Percentiles rank a stretch among this genome's conserved stretches.
Evolutionary conservation across 2,797 vertebrate species (phyloP).

Genomic region (Aythya fuligula): DNA sequence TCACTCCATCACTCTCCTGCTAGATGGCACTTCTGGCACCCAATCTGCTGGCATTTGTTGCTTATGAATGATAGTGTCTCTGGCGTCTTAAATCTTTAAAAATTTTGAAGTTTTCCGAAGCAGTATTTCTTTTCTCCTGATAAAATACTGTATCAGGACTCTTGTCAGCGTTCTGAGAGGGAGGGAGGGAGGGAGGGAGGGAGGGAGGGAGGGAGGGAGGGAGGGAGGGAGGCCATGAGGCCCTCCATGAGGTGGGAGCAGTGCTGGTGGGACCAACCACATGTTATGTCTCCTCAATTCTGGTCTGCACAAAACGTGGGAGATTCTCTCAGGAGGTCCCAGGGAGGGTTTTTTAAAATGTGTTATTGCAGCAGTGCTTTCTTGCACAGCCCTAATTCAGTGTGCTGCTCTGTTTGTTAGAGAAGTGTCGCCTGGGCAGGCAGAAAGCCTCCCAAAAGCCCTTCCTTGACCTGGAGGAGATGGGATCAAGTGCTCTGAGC

Average conservation of each 20-base stretch:
- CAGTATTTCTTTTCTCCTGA: background rate
- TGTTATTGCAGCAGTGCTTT: background rate
- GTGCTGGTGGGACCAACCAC: background rate
- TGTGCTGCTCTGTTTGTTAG: background rate
- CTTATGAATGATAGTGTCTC: slow-evolving; percentile 24
- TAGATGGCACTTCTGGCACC: slow-evolving; percentile 36
- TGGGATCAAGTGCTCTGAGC: background rate
- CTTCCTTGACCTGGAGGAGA: background rate
- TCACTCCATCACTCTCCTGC: slow-evolving; percentile 22
- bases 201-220: background rate
- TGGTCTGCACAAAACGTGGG: background rate
- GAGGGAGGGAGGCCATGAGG: background rate
- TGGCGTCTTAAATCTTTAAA: slow-evolving; percentile 19
- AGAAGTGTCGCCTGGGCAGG: background rate
- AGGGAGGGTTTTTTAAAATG: background rate
- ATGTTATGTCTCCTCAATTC: background rate
- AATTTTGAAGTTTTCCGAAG: background rate
- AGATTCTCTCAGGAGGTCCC: background rate
- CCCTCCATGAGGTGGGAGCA: background rate
- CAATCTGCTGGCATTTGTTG: slow-evolving; percentile 12
- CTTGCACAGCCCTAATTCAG: background rate
- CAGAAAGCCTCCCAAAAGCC: background rate
- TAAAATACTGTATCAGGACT: background rate
- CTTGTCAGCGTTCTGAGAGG: background rate
- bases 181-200: background rate